Evolutionary conservation across 2,113 vertebrate genomes (phyloP).

Genomic region (Zeus faber): DNA sequence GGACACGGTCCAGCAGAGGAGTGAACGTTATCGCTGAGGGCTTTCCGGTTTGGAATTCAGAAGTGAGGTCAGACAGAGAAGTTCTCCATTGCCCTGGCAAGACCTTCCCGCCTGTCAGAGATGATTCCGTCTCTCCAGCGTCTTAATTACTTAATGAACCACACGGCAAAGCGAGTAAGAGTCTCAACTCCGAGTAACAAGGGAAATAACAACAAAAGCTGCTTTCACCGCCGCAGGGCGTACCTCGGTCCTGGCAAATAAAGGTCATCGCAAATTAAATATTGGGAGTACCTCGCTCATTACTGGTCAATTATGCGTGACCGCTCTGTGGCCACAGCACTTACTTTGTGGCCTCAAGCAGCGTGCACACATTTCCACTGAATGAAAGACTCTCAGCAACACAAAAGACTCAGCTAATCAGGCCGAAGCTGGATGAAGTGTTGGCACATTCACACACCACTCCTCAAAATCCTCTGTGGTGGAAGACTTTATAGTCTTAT

Average conservation of each 20-base stretch:
- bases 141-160: too few species aligned
- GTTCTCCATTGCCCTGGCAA: constrained; percentile 53
- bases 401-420: too few species aligned
- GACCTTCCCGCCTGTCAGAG: constrained; percentile 48
- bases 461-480: too few species aligned
- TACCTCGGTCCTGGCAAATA: constrained; percentile 28
- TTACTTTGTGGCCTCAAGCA: too few species aligned
- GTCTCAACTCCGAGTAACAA: too few species aligned
- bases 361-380: too few species aligned
- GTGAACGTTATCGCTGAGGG: constrained; percentile 3
- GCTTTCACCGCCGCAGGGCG: constrained; percentile 54
- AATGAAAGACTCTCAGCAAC: too few species aligned
- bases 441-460: too few species aligned
- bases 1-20: neutral
- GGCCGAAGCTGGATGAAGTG: too few species aligned
- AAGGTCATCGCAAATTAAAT: constrained; percentile 67
- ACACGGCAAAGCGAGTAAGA: too few species aligned
- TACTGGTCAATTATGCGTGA: constrained; percentile 57
- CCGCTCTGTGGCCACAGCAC: constrained; percentile 19
- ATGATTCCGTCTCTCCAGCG: too few species aligned
- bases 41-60: constrained; percentile 26
- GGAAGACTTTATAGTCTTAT: too few species aligned
- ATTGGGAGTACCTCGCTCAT: constrained; percentile 54
- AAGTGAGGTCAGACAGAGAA: constrained; percentile 41
- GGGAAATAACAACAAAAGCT: constrained; percentile 60